These are phyloP conservation scores for Colletes collaris DNA, from an alignment of 2,888 invertebrate species.

Conservation along the genomic window DNA sequence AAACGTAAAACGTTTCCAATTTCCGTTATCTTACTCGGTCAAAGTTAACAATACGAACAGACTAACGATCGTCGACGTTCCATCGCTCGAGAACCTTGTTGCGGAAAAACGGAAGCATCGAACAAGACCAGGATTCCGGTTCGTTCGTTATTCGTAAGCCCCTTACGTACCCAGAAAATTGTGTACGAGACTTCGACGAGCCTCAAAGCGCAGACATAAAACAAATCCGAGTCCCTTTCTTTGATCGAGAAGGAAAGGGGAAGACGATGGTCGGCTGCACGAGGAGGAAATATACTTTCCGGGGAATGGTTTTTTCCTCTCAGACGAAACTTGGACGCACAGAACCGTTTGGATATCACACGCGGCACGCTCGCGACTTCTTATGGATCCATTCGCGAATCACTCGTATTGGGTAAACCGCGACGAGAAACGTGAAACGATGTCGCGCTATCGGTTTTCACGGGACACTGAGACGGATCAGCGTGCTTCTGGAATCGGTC, in stretches of 20 bases:
- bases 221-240: slow-evolving; percentile 25
- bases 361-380: slow-evolving; percentile 18
- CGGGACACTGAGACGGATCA: slow-evolving; percentile 52
- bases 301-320: no score
- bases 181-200: slow-evolving; percentile 15
- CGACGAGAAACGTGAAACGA: neutral
- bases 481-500: slow-evolving; percentile 64
- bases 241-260: neutral
- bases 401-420: neutral
- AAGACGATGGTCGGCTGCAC: neutral
- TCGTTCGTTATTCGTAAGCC: neutral
- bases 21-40: no score
- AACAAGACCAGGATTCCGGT: no score
- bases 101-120: neutral
- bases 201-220: slow-evolving; percentile 41
- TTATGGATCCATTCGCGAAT: slow-evolving; percentile 11
- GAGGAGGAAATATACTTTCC: neutral
- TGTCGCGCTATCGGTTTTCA: slow-evolving; percentile 24
- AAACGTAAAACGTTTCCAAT: no score
- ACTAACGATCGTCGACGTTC: neutral
- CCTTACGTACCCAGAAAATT: slow-evolving; percentile 48
- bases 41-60: no score
- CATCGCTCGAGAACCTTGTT: neutral
- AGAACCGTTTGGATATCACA: slow-evolving; percentile 27
- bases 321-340: neutral